Evolutionary conservation across 2,888 invertebrate genomes (phyloP).

Genomic region (Eupeodes luniger): DNA sequence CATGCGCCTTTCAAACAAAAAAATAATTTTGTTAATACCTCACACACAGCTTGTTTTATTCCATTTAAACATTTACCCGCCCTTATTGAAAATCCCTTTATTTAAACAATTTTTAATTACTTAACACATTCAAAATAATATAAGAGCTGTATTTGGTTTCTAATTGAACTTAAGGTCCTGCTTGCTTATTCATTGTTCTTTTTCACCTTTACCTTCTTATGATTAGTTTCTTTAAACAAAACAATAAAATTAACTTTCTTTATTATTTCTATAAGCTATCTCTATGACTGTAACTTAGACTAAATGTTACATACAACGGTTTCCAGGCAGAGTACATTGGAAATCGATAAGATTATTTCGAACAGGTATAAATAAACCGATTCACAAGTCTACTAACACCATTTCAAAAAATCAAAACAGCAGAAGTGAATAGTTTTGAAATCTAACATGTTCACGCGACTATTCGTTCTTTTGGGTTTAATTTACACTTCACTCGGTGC

Average conservation of each 20-base stretch:
- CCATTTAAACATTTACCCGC: no score
- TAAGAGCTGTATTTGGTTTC: no score
- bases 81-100: no score
- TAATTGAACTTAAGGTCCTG: no score
- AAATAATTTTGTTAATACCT: no score
- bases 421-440: background rate
- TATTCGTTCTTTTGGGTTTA: slow-evolving; percentile 7
- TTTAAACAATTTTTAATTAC: no score
- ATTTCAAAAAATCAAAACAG: background rate
- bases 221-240: background rate
- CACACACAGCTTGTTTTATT: no score
- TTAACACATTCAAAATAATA: no score
- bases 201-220: no score
- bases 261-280: background rate
- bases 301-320: background rate
- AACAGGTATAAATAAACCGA: slow-evolving; percentile 51
- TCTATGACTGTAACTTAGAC: background rate
- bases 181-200: no score
- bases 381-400: background rate
- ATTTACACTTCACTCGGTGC: slow-evolving; percentile 7
- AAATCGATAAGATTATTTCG: slow-evolving; percentile 49
- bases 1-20: no score
- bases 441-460: slow-evolving; percentile 36
- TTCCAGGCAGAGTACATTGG: slow-evolving; percentile 15
- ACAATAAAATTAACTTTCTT: background rate